A percentile compares a stretch with the other conserved stretches of the same genome.
These are phyloP conservation scores for Tetranychus cinnabarinus DNA, from an alignment of 1,140 invertebrate species.

Conservation along the genomic window DNA sequence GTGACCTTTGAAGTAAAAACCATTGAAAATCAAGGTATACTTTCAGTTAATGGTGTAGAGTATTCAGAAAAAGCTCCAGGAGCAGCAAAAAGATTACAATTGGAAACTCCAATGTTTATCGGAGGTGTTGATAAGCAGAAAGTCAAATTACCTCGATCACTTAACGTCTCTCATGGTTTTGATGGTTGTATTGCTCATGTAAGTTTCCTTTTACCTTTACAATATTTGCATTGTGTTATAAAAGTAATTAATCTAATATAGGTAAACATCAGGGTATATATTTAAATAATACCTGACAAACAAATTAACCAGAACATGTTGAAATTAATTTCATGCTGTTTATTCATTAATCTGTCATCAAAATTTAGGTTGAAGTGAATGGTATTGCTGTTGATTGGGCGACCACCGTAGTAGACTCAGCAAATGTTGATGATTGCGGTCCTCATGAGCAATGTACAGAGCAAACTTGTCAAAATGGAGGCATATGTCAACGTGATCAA, in stretches of 20 bases:
- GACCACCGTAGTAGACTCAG: conserved; percentile 37
- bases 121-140: conserved; percentile 54
- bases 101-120: conserved; percentile 56
- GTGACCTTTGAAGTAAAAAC: conserved; percentile 39
- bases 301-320: too few species aligned
- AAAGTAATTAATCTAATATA: too few species aligned
- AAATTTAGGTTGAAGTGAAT: conserved; percentile 33
- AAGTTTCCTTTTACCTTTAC: conserved; percentile 16
- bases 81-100: conserved; percentile 32
- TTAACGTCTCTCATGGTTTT: conserved; percentile 45
- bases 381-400: conserved; percentile 35
- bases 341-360: too few species aligned
- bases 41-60: conserved; percentile 36
- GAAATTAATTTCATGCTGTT: too few species aligned
- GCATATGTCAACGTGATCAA: too few species aligned
- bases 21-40: conserved; percentile 30
- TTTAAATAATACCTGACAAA: too few species aligned
- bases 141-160: conserved; percentile 38
- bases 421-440: conserved; percentile 45
- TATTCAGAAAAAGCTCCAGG: conserved; percentile 28
- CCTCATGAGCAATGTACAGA: neutral
- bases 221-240: too few species aligned
- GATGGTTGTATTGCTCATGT: conserved; percentile 65
- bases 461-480: too few species aligned
- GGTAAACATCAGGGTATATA: too few species aligned